Conservation (phyloP, 92 coral and sea anemone species). For the Actinernus sp. region DNA sequence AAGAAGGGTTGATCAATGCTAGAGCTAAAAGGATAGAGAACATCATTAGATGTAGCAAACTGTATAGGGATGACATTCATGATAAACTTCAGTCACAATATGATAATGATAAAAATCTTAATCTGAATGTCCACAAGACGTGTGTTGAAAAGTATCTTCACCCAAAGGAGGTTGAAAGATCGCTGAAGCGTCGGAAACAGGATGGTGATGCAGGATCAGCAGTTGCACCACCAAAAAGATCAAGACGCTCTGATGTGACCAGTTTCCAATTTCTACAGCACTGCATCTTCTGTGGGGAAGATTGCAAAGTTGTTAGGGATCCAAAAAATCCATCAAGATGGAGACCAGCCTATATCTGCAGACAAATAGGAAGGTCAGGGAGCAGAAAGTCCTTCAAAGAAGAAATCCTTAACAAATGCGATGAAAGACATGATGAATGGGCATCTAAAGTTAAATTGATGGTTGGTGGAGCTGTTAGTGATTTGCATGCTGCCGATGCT, state of each 20-base stretch:
- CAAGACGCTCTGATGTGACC: constrained; percentile 54
- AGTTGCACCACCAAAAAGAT: constrained; percentile 31
- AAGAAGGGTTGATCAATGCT: constrained; percentile 3
- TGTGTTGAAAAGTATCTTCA: constrained; percentile 74
- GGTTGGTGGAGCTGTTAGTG: constrained; percentile 67
- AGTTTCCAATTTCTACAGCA: constrained; percentile 50
- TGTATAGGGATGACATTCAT: constrained; percentile 47
- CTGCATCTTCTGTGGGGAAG: constrained; percentile 67
- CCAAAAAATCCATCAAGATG: constrained; percentile 54
- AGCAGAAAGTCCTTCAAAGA: constrained; percentile 60
- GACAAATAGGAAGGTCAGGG: constrained; percentile 39
- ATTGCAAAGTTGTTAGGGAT: constrained; percentile 55
- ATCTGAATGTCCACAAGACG: constrained; percentile 35
- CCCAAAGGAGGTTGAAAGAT: constrained; percentile 39
- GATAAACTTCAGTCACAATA: constrained; percentile 27
- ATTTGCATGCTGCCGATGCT: constrained; percentile 74
- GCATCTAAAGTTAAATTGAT: constrained; percentile 48
- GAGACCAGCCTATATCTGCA: constrained; percentile 55
- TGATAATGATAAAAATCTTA: constrained; percentile 22
- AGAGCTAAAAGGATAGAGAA: constrained; percentile 27
- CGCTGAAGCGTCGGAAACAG: constrained; percentile 38
- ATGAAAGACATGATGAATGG: constrained; percentile 38
- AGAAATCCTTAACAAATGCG: constrained; percentile 45
- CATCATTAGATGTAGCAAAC: constrained; percentile 42
- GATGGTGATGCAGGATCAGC: constrained; percentile 9